Base-by-base conservation (phyloP, 2,888 invertebrate species). In the Hoplodrina ambigua region DNA sequence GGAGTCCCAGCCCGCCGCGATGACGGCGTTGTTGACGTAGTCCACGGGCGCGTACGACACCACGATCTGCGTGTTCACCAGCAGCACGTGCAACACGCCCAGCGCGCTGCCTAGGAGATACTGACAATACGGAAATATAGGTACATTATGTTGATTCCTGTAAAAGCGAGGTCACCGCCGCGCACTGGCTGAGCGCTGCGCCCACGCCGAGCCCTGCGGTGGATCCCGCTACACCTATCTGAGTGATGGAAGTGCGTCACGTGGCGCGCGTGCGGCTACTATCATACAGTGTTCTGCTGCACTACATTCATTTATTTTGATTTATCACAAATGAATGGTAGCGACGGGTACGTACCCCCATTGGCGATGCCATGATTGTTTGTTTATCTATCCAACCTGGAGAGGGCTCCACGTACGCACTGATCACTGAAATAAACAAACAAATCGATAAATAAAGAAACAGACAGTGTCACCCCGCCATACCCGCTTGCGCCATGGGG, bases 11-110 rank as follows among this genome's bases (percentile, higher is more conserved):
- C 69, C 86, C 0, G 87, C 79, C 0, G 82, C 75, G 37, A 87
- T 78, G 1, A 82, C 64, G 0, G 85, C 83, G 19, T 87, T 87
- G 57, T 85, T 86, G 0, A 87, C 87, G n/a, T 75, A 84, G 50
- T 87, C 87, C 1, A 85, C 72, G 0, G 87, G 86, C 0, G 80
- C 79, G 17, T 50, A 75, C 1, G 52, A 37, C 0, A 76, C 7
- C 15, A 50, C 49, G 0, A 30, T 3, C 2, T 20, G 0, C 5
- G 0, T 56, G 13, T 63, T 19, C 33, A 52, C 41, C 8, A 44
- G 46, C 11, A 66, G 2, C 0, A 59, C 50, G 13, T 74, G 75
- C n/a, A 74, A 4, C 8, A 74, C 25, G 13, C 73, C 73, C 5
- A 75, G 2, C 4, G 41, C 69, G 4, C 2, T 0, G 8, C 73